Evolutionary conservation across 2,113 vertebrate genomes (phyloP), one percentile per base, ranked within the genome.

Genomic region (Trematocara zebra): DNA sequence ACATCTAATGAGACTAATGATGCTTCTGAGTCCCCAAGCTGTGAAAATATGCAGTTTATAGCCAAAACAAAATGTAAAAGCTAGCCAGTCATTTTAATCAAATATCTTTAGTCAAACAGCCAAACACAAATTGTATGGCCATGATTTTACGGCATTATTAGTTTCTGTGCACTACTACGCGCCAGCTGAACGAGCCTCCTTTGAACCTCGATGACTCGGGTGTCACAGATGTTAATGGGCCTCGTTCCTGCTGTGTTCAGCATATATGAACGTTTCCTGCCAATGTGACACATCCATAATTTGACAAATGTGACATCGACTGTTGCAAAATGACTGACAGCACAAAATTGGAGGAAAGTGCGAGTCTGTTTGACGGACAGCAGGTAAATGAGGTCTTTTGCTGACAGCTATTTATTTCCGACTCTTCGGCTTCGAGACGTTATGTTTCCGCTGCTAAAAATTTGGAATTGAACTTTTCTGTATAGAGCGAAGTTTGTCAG

Each of bases 291-390:
- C 17, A 87, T 93, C 91, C 83, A 87, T 93, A 93, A 92, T 86
- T 74, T 82, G 9, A 56, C 84, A 81, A 88, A 86, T 86, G 78
- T 61, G 89, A 92, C 91, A 53, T 87, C 74, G 18, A 64, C 69
- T 15, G 56, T 78, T 51, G 47, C 81, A 23, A 23, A 81, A 56
- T 94, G 94, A 95, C 15, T 92, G 95, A 91, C 93, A 89, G 91
- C 82, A 74, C 59, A 31, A 93, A 90, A 93, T 93, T 89, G 87
- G 81, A 80, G 54, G 61, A 91, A 89, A 93, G 89, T 78, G 81
- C 18, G 17, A 86, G 87, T 74, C 40, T 78, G 54, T 84, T 82
- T 91, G 92, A 94, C 80, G 88, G 93, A 89, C 86, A 69, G 93
- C 90, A 42, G 84, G 26, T 79, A 81, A 93, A 91, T 92, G 14